Percentiles rank a stretch among this genome's conserved stretches.
These are phyloP conservation scores for Myxocyprinus asiaticus DNA, from an alignment of 2,113 vertebrate species.

Conservation along the genomic window DNA sequence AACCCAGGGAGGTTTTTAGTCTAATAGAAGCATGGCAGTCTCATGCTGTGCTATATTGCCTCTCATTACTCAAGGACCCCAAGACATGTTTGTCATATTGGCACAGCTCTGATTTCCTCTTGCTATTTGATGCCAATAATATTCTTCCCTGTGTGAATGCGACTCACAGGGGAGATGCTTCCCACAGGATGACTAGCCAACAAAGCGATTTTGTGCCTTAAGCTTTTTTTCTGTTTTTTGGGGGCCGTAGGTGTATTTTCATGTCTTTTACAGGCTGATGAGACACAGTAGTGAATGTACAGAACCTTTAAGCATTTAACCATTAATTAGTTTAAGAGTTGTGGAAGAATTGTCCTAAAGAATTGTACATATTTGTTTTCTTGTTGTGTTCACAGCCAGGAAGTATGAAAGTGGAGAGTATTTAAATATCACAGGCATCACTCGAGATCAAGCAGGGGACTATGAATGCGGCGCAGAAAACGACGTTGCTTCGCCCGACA, in stretches of 20 bases:
- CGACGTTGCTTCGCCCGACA: constrained; percentile 91
- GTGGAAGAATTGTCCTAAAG: background rate
- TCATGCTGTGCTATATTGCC: constrained; percentile 53
- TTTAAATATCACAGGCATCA: constrained; percentile 94
- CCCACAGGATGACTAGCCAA: constrained; percentile 29
- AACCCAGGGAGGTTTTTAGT: constrained; percentile 43
- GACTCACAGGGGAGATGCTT: constrained; percentile 28
- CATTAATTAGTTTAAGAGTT: background rate
- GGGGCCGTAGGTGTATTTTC: background rate
- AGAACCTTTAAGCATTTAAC: constrained; percentile 11
- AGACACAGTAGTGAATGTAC: background rate
- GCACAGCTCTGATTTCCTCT: constrained; percentile 33
- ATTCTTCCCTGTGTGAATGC: constrained; percentile 33
- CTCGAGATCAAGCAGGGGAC: constrained; percentile 92
- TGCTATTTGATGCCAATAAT: constrained; percentile 14
- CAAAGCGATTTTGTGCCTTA: constrained; percentile 35
- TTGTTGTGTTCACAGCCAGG: constrained; percentile 76
- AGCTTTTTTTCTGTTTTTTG: background rate
- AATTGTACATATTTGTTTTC: constrained; percentile 11
- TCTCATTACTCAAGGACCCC: constrained; percentile 46
- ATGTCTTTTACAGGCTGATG: background rate
- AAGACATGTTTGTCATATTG: constrained; percentile 49
- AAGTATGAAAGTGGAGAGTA: constrained; percentile 93
- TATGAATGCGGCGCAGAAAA: constrained; percentile 96
- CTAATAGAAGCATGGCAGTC: constrained; percentile 43